phyloP scores from a whole-genome alignment of 64 coral and sea anemone genomes.

The Dendronephthya gigantea region DNA sequence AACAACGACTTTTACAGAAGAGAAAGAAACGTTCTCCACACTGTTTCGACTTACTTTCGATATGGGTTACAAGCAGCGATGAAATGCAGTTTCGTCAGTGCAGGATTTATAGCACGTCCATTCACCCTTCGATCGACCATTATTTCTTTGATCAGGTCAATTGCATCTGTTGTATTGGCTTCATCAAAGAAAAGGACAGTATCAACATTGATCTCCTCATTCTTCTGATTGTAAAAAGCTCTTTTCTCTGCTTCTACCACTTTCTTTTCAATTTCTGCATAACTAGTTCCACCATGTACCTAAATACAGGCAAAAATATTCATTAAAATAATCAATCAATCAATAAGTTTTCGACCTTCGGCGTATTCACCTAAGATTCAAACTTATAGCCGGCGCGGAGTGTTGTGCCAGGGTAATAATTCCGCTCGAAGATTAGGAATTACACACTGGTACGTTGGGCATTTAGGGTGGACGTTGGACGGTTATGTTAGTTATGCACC shows the following conservation, averaged over 20 bases:
- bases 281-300: conserved; percentile 59
- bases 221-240: conserved; percentile 31
- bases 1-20: no score
- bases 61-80: conserved; percentile 67
- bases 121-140: conserved; percentile 62
- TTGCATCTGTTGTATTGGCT: conserved; percentile 55
- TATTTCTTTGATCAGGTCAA: conserved; percentile 57
- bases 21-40: not conserved
- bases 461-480: no score
- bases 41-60: conserved; percentile 22
- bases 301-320: not conserved
- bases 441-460: no score
- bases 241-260: conserved; percentile 43
- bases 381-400: no score
- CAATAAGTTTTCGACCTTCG: not conserved
- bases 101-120: conserved; percentile 15
- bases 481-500: no score
- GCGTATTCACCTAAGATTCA: no score
- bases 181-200: conserved; percentile 64
- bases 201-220: conserved; percentile 7
- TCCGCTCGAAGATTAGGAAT: no score
- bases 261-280: conserved; percentile 47
- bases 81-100: conserved; percentile 34
- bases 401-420: no score
- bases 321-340: not conserved